A percentile compares a stretch with the other conserved stretches of the same genome.
Evolutionary conservation across 2,797 vertebrate genomes (phyloP).

Genomic region (Hyperoplus lanceolatus): DNA sequence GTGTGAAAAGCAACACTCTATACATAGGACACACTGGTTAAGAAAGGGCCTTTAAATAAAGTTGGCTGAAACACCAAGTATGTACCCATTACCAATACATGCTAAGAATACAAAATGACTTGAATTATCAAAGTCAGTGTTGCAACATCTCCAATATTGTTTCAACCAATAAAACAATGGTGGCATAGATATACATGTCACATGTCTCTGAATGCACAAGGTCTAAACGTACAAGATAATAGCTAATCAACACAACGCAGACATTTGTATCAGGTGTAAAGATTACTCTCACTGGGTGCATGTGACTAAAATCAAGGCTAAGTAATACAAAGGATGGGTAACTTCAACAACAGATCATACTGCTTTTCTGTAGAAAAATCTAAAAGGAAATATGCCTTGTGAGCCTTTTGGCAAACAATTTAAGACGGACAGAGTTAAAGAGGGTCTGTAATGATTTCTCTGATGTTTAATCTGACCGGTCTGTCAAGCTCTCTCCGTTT

Average conservation of each 20-base stretch:
- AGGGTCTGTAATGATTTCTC: not conserved
- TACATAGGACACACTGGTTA: slow-evolving; percentile 6
- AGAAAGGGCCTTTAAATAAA: slow-evolving; percentile 45
- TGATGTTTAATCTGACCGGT: slow-evolving; percentile 25
- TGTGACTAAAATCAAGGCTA: slow-evolving; percentile 8
- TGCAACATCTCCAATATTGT: slow-evolving; percentile 19
- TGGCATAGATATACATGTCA: slow-evolving; percentile 42
- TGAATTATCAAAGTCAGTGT: slow-evolving; percentile 15
- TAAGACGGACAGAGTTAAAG: slow-evolving; percentile 5
- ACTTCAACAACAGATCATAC: slow-evolving; percentile 1
- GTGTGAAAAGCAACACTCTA: slow-evolving; percentile 23
- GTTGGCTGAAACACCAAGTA: slow-evolving; percentile 56
- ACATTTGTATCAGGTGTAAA: slow-evolving; percentile 13
- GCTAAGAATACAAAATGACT: slow-evolving; percentile 17
- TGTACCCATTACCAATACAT: slow-evolving; percentile 26
- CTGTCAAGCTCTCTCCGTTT: not conserved
- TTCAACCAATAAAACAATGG: slow-evolving; percentile 16
- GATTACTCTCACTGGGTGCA: slow-evolving; percentile 10
- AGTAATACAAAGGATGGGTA: slow-evolving; percentile 7
- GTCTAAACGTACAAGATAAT: slow-evolving; percentile 17
- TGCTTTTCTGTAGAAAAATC: not conserved
- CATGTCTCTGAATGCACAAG: slow-evolving; percentile 31
- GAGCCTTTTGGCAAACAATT: slow-evolving; percentile 45
- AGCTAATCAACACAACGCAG: slow-evolving; percentile 29
- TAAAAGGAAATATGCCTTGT: slow-evolving; percentile 9